These are phyloP conservation scores for Eira barbara DNA, from an alignment of 2,113 vertebrate genomes.

Conservation along the genomic window DNA sequence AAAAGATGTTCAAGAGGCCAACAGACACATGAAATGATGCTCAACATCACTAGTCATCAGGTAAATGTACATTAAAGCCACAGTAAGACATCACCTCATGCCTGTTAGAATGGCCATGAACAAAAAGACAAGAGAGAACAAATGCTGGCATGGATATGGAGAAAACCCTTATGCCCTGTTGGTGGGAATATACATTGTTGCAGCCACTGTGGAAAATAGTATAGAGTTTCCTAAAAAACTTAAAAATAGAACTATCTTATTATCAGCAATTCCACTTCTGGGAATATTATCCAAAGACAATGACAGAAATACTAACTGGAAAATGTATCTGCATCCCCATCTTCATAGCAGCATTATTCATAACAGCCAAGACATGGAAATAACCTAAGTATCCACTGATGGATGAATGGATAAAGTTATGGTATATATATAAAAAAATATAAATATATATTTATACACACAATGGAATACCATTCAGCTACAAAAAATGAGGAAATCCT, in stretches of 20 bases:
- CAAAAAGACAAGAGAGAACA: background rate
- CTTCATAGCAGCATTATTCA: background rate
- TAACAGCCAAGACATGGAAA: background rate
- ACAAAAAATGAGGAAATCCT: background rate
- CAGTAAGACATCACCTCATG: background rate
- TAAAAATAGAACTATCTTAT: background rate
- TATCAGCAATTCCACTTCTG: background rate
- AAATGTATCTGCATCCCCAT: background rate
- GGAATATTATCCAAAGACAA: background rate
- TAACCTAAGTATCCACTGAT: background rate
- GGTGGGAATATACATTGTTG: background rate
- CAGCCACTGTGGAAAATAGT: background rate
- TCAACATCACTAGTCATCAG: background rate
- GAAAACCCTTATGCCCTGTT: background rate
- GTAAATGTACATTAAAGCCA: background rate
- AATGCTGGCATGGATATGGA: background rate
- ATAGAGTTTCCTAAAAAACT: background rate
- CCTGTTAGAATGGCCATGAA: background rate
- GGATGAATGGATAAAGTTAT: background rate
- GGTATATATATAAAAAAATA: background rate
- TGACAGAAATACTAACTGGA: background rate
- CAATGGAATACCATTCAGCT: background rate
- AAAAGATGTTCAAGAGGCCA: background rate
- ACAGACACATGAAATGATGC: background rate
- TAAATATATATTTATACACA: background rate